phyloP scores from a whole-genome alignment of 2,888 invertebrate genomes.

The Trileptium ribeirensis region DNA sequence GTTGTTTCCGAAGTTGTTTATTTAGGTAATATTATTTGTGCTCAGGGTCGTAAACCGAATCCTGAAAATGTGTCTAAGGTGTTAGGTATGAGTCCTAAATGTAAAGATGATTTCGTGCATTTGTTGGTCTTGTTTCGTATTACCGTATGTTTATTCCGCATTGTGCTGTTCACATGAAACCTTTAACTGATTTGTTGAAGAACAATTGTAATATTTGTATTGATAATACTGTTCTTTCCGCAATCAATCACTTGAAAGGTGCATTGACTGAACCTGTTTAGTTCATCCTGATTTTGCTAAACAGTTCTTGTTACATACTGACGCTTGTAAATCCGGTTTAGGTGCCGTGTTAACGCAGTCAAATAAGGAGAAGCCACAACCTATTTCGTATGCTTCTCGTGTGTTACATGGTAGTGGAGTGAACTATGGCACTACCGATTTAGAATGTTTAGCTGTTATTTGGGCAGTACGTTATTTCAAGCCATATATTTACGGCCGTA shows the following conservation, averaged over 20 bases:
- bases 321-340: neutral
- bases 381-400: neutral
- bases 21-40: neutral
- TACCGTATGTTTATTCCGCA: neutral
- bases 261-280: neutral
- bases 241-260: neutral
- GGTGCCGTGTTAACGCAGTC: neutral
- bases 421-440: neutral
- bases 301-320: neutral
- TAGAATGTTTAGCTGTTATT: neutral
- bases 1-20: neutral
- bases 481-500: neutral
- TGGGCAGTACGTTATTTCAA: neutral
- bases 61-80: neutral
- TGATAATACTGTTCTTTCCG: neutral
- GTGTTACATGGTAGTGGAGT: neutral
- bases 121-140: neutral
- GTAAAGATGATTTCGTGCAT: neutral
- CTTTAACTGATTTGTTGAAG: neutral
- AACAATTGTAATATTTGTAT: neutral
- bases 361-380: neutral
- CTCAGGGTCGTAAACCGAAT: neutral
- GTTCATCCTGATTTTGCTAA: neutral
- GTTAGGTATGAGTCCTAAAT: neutral
- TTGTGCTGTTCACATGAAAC: neutral